These are phyloP conservation scores for Microctenopoma steveboyesi DNA, from an alignment of 2,797 vertebrate species.

Conservation along the genomic window DNA sequence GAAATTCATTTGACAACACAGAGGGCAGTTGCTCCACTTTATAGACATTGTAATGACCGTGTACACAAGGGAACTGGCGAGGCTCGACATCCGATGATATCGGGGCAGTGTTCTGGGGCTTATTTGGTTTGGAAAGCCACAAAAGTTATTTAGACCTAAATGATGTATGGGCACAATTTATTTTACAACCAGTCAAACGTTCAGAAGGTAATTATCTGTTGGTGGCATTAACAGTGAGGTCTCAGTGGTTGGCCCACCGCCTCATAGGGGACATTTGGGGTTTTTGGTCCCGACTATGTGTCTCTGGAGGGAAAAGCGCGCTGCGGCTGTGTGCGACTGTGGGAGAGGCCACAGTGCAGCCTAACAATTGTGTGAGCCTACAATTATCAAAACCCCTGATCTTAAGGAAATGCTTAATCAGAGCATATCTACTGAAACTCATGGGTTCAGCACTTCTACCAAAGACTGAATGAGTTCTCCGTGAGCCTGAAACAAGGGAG, in stretches of 20 bases:
- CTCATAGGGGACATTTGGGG: constrained; percentile 63
- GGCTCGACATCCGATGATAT: constrained; percentile 36
- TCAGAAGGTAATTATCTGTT: constrained; percentile 58
- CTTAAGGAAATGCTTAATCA: constrained; percentile 48
- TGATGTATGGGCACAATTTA: constrained; percentile 26
- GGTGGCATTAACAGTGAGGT: constrained; percentile 62
- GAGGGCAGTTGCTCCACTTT: constrained; percentile 61
- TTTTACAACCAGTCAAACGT: constrained; percentile 38
- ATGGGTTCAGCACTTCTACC: constrained; percentile 55
- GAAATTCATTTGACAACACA: constrained; percentile 75
- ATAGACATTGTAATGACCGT: constrained; percentile 70
- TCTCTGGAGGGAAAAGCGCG: constrained; percentile 72
- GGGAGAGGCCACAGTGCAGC: constrained; percentile 59
- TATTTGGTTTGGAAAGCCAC: constrained; percentile 37
- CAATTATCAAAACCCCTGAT: constrained; percentile 68
- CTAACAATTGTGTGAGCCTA: constrained; percentile 33
- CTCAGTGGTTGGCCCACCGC: constrained; percentile 32
- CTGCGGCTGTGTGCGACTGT: constrained; percentile 42
- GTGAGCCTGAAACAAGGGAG: constrained; percentile 38
- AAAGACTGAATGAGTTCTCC: constrained; percentile 31
- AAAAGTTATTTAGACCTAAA: constrained; percentile 25
- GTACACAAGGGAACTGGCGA: constrained; percentile 58
- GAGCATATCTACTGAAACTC: constrained; percentile 49
- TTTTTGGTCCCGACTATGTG: constrained; percentile 79
- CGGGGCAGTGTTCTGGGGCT: constrained; percentile 17